Evolutionary conservation across 92 coral and sea anemone genomes (phyloP).

Genomic region (Epizoanthus ramosus): DNA sequence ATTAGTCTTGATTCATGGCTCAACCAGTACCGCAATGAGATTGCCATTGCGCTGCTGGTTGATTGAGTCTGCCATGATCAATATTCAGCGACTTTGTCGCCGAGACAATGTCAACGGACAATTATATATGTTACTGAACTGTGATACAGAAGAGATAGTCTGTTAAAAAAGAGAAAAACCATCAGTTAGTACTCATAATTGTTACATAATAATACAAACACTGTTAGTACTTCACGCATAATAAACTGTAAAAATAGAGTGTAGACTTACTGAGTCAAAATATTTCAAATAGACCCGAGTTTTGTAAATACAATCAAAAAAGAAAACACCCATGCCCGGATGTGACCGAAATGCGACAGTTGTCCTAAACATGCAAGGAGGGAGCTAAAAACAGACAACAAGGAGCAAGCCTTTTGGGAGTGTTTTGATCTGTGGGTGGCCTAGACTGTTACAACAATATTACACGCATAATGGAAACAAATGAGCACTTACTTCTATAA

Average conservation of each 20-base stretch:
- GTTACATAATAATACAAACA: background rate
- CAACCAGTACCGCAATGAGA: slow-evolving; percentile 7
- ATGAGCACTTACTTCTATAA: slow-evolving; percentile 28
- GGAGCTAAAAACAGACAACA: background rate
- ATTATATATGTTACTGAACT: background rate
- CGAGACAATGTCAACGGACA: background rate
- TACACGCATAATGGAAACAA: background rate
- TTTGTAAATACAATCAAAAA: background rate
- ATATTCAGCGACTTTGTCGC: too few relatives aligned
- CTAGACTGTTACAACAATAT: background rate
- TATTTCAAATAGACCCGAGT: background rate
- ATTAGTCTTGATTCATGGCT: background rate
- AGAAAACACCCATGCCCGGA: background rate
- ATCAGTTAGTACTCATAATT: slow-evolving; percentile 1
- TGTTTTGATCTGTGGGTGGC: too few relatives aligned
- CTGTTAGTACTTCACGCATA: background rate
- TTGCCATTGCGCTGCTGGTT: background rate
- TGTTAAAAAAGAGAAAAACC: slow-evolving; percentile 31
- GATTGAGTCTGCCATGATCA: too few relatives aligned
- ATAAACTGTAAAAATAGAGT: background rate
- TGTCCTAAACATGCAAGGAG: background rate
- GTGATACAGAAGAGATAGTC: slow-evolving; percentile 10
- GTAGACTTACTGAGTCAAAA: too few relatives aligned
- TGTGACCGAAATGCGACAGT: background rate
- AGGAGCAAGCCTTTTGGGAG: background rate